phyloP scores from a whole-genome alignment of 1,140 invertebrate genomes.

The Bombus waltoni region DNA sequence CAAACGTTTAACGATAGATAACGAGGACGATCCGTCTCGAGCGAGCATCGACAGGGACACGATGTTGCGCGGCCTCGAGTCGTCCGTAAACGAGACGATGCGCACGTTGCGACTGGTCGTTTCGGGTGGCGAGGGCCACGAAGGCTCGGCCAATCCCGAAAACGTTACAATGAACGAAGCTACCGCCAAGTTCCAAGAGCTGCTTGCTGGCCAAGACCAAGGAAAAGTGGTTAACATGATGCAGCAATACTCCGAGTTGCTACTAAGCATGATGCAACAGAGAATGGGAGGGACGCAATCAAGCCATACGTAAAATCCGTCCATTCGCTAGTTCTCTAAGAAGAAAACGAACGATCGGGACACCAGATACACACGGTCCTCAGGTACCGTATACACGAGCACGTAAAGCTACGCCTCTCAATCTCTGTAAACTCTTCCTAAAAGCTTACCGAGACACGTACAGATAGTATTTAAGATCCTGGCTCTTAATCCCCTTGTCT shows the following conservation, averaged over 20 bases:
- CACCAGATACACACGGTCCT: not conserved
- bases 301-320: constrained; percentile 77
- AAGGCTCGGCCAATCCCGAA: constrained; percentile 59
- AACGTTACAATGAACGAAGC: constrained; percentile 72
- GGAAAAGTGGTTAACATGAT: constrained; percentile 85
- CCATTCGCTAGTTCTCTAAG: constrained; percentile 47
- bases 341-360: constrained; percentile 15
- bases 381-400: not conserved
- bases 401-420: not conserved
- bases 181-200: constrained; percentile 76
- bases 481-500: no score
- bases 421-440: not conserved
- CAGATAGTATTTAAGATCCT: not conserved
- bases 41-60: constrained; percentile 76
- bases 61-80: constrained; percentile 79
- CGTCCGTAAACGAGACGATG: constrained; percentile 80
- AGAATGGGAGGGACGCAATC: constrained; percentile 81
- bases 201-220: constrained; percentile 79
- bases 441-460: not conserved
- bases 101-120: constrained; percentile 77
- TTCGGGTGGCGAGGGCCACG: constrained; percentile 64
- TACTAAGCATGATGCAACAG: constrained; percentile 86
- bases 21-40: constrained; percentile 68
- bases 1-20: constrained; percentile 83
- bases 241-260: constrained; percentile 86